phyloP scores from a whole-genome alignment of 2,888 invertebrate species.

The Scelioninae gen. 1 region DNA sequence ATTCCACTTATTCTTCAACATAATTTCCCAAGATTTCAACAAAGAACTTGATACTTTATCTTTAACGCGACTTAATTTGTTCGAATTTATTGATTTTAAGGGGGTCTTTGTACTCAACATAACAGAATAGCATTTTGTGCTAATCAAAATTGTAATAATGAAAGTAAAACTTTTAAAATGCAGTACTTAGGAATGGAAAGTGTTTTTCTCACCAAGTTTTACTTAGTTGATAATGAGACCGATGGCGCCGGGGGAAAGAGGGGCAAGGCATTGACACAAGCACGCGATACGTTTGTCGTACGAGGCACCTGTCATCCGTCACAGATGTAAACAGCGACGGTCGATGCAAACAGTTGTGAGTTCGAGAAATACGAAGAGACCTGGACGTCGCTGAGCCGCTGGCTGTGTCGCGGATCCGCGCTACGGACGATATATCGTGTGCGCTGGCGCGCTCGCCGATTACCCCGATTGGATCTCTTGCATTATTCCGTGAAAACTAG shows the following conservation, averaged over 20 bases:
- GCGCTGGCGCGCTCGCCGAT: conserved; percentile 44
- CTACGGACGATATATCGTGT: conserved; percentile 43
- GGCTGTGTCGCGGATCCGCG: conserved; percentile 32
- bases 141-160: too few relatives aligned
- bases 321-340: conserved; percentile 15
- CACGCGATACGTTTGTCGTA: conserved; percentile 1
- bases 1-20: too few relatives aligned
- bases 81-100: too few relatives aligned
- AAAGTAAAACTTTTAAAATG: too few relatives aligned
- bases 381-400: conserved; percentile 15
- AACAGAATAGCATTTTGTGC: too few relatives aligned
- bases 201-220: background rate
- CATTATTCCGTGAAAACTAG: conserved; percentile 56
- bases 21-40: too few relatives aligned
- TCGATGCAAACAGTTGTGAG: background rate
- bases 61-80: too few relatives aligned
- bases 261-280: background rate
- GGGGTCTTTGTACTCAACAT: too few relatives aligned
- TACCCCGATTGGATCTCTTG: conserved; percentile 38
- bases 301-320: conserved; percentile 11
- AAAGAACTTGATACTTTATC: too few relatives aligned
- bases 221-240: background rate
- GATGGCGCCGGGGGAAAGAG: background rate
- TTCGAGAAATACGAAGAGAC: conserved; percentile 2
- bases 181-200: too few relatives aligned